phyloP scores from a whole-genome alignment of 2,113 vertebrate species.

The Syngnathus scovelli region DNA sequence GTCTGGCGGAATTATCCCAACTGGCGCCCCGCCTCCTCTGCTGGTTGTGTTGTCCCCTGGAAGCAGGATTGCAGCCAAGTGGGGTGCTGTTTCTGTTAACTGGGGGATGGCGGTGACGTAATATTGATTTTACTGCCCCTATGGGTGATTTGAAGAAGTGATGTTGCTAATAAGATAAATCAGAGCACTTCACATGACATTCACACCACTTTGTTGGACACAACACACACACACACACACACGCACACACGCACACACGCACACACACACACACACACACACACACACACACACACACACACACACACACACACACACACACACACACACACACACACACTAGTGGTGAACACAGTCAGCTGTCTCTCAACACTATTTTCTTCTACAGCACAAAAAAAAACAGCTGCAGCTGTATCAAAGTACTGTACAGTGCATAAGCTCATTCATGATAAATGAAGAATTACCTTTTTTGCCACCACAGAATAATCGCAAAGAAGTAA shows the following conservation, averaged over 20 bases:
- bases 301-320: no score
- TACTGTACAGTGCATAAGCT: no score
- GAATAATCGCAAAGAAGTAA: no score
- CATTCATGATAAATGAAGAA: no score
- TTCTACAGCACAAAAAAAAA: background rate
- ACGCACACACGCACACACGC: no score
- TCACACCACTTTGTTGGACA: background rate
- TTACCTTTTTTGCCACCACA: no score
- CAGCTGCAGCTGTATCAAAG: background rate
- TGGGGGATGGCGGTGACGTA: background rate
- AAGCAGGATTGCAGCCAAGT: background rate
- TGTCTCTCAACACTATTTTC: background rate
- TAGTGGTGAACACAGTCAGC: background rate
- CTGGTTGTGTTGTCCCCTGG: background rate
- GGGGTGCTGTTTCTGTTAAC: background rate
- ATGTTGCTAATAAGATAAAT: background rate
- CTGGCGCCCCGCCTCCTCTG: background rate
- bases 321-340: background rate
- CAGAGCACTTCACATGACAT: background rate
- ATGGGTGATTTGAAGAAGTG: background rate
- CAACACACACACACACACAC: no score
- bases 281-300: no score
- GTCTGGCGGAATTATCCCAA: slow-evolving; percentile 5
- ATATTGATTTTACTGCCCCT: no score
- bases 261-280: no score